Conservation (phyloP, 2,113 vertebrate species). For the Passerina amoena region DNA sequence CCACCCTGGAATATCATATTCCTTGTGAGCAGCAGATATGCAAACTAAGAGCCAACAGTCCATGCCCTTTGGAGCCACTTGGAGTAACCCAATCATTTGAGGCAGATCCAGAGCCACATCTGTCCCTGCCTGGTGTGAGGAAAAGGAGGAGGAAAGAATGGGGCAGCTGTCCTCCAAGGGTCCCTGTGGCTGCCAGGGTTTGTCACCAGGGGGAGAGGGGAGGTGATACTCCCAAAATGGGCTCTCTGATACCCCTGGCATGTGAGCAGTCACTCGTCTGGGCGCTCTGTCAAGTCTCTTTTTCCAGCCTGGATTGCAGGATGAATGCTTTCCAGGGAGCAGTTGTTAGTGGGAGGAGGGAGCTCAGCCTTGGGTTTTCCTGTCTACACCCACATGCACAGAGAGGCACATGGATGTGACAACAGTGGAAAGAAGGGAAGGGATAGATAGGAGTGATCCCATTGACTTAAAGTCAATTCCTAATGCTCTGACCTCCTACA, state of each 20-base stretch:
- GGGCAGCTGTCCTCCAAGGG: constrained; percentile 47
- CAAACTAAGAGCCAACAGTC: neutral
- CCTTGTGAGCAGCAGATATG: neutral
- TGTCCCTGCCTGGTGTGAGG: constrained; percentile 8
- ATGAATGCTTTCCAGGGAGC: neutral
- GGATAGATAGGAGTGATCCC: neutral
- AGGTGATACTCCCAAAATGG: neutral
- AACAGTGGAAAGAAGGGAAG: neutral
- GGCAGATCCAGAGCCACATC: constrained; percentile 32
- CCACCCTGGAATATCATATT: neutral
- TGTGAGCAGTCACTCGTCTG: neutral
- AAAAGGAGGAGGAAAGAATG: constrained; percentile 6
- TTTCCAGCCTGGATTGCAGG: neutral
- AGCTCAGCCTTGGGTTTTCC: neutral
- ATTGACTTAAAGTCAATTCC: neutral
- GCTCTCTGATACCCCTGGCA: neutral
- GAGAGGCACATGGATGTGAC: neutral
- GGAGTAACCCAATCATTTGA: constrained; percentile 30
- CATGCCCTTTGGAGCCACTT: neutral
- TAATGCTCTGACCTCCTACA: neutral
- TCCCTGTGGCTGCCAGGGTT: neutral
- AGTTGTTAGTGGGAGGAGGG: constrained; percentile 1
- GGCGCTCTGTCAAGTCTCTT: neutral
- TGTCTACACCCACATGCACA: fast-evolving
- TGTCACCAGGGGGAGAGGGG: neutral